Conservation (phyloP, 2,797 vertebrate species). For the Heteromormyrus szaboi region DNA sequence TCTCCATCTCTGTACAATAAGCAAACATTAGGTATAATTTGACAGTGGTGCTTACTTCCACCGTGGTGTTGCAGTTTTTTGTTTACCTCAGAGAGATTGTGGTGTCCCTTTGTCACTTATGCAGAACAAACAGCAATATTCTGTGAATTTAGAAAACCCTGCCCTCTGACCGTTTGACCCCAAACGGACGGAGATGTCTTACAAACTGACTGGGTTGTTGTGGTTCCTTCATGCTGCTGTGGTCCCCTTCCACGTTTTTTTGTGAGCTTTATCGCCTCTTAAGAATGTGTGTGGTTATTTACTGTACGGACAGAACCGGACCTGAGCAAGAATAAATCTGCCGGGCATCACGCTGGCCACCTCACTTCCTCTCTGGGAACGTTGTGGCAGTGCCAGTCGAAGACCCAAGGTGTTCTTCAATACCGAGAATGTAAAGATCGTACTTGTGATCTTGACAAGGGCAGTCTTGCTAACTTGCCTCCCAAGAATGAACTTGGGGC, state of each 20-base stretch:
- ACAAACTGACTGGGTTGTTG: not conserved
- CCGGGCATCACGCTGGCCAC: not conserved
- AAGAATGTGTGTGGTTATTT: not conserved
- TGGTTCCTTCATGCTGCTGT: not conserved
- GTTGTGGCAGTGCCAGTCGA: not conserved
- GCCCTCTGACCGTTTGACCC: not conserved
- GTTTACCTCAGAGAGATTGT: not conserved
- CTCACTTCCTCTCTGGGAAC: not conserved
- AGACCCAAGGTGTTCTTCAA: not conserved
- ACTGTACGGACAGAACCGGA: not conserved
- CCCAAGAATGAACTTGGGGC: not conserved
- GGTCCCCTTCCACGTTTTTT: not conserved
- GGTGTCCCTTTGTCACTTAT: not conserved
- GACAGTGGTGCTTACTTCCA: not conserved
- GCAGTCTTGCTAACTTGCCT: not conserved
- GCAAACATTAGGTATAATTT: not conserved
- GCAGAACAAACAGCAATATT: not conserved
- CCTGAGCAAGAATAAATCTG: not conserved
- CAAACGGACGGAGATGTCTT: not conserved
- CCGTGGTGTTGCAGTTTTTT: not conserved
- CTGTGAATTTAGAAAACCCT: not conserved
- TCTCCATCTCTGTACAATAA: not conserved
- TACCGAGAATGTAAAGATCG: not conserved
- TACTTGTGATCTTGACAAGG: not conserved
- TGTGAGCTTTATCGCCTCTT: not conserved